These are phyloP conservation scores for Aurelia sp. DNA, from an alignment of 30 jellyfish, hydroid and myxozoan species.

Conservation along the genomic window DNA sequence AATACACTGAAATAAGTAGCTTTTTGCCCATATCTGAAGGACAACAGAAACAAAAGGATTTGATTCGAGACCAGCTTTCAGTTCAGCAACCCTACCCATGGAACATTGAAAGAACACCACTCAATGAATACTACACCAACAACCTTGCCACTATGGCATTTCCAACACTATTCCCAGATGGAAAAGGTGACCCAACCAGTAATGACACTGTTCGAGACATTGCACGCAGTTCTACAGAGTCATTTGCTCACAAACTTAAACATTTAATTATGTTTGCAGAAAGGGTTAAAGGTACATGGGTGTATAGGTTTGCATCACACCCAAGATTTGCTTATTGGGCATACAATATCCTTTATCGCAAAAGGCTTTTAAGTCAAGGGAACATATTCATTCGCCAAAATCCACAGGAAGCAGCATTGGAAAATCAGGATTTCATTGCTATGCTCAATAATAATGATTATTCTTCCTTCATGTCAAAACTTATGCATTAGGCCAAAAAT, in stretches of 20 bases:
- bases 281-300: neutral
- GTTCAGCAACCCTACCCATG: neutral
- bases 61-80: neutral
- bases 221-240: conserved; percentile 14
- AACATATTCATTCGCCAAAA: neutral
- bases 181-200: conserved; percentile 45
- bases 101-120: neutral
- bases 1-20: neutral
- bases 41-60: neutral
- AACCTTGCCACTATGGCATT: conserved; percentile 49
- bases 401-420: conserved; percentile 8
- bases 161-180: conserved; percentile 37
- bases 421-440: conserved; percentile 5
- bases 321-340: conserved; percentile 15
- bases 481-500: neutral
- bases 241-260: neutral
- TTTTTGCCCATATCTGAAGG: neutral
- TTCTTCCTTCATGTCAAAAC: neutral
- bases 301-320: conserved; percentile 13
- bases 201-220: conserved; percentile 10
- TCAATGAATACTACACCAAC: conserved; percentile 30
- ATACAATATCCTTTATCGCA: neutral
- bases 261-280: conserved; percentile 13
- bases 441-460: neutral
- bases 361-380: neutral